Evolutionary conservation across 2,113 vertebrate species (phyloP), one percentile per base, ranked within the genome.

Genomic region (Anarrhichthys ocellatus): DNA sequence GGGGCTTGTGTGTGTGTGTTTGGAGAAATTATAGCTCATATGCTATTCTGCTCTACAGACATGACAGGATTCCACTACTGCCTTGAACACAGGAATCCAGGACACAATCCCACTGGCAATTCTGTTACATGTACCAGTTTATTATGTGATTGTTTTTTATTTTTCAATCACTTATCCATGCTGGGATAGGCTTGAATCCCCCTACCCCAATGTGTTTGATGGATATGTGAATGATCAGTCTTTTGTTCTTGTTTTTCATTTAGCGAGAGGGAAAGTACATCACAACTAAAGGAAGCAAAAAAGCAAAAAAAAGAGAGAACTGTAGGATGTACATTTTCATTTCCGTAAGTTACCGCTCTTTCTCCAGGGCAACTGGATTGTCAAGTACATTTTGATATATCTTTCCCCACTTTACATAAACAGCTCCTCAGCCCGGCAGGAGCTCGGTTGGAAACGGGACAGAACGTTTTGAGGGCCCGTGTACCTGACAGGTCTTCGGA

Each of bases 401-500:
- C 15, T 48, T 3, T 9, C 34, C 27, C 46, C 27, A 36, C 42
- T 44, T 54, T 18, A 22, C 54, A 54, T 34, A 78, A 75, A 48
- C 63, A 42, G 15, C 63, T 54, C n/a, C 27, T 46, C 40, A 13
- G 65, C 24, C n/a, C 34, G 1, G 14, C 17, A 10, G 32, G 15
- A 27, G 52, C 29, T 67, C 3, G 0, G 50, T 36, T 24, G 36
- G 66, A 73, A 72, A 74, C 56, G 32, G 27, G 56, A 72, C 85
- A 34, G 64, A 62, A 27, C 46, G 9, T 6, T 3, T 32, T 46
- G 42, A 63, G 3, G 52, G 64, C 66, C 75, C 17, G 76, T 50
- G 78, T 44, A 62, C 67, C 82, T 89, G 89, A 81, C 87, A 73
- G 84, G 64, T 52, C 74, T 73, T 82, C 17, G 36, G 75, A 56